Evolutionary conservation across 2,797 vertebrate genomes (phyloP), one percentile per base, ranked within the genome.

Genomic region (Parambassis ranga): DNA sequence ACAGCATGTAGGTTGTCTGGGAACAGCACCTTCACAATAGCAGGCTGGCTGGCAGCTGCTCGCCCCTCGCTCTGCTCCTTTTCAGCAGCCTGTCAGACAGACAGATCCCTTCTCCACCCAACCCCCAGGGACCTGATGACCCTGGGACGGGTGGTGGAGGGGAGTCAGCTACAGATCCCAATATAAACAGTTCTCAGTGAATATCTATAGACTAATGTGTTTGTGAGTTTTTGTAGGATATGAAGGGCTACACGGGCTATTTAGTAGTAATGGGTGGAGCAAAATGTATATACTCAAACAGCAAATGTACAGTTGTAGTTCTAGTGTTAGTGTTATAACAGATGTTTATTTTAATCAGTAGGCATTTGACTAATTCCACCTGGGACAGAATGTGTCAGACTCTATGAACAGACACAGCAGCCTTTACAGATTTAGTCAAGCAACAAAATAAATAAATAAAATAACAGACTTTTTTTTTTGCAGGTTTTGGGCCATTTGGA

Each of bases 401-500:
- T 28, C 10, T 7, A 11, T 47, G 3, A 35, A 22, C 0, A 10
- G 8, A 58, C 7, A 23, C 10, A 22, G 28, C 13, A 16, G 47
- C 3, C 1, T 9, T 27, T 1, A n/a, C 23, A 28, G 19, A 13
- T 7, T 44, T 24, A 39, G 27, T 42, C 27, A 5, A 42, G 4
- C 19, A 30, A 35, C 1, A n/a, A n/a, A n/a, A n/a, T n/a, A n/a
- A n/a, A n/a, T n/a, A n/a, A n/a, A n/a, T 19, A 13, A 41, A 66
- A 27, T 61, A 59, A 67, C n/a, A 4, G 11, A 1, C 2, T 1
- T 83, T 11, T 1, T 83, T 11, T 81, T 74, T 89, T 92, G 10
- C 87, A 99, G 97, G 97, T 83, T 99, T 99, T 24, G 96, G 93
- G 11, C 97, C 96, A 0, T 99, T 99, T 56, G 96, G 96, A 72